Evolutionary conservation across 1,140 invertebrate genomes (phyloP).

Genomic region (Conus betulinus): DNA sequence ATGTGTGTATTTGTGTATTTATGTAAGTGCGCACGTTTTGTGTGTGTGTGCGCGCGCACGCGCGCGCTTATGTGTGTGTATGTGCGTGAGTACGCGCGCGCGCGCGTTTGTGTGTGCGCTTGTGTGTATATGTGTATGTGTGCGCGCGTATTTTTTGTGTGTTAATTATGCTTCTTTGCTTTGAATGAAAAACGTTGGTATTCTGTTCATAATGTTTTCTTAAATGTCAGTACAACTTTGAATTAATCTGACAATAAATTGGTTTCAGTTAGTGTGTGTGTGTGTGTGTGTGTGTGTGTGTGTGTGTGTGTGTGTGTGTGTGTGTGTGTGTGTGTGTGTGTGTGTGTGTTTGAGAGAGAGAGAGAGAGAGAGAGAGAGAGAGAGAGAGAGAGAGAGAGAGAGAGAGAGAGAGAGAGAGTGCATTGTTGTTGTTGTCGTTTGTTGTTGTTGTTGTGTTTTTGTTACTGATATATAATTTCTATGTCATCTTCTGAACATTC

Average conservation of each 20-base stretch:
- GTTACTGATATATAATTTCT: no score
- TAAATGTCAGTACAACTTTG: conserved; percentile 39
- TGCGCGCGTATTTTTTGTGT: background rate
- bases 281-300: background rate
- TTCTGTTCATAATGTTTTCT: conserved; percentile 36
- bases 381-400: background rate
- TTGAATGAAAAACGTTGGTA: background rate
- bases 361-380: background rate
- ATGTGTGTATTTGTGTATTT: background rate
- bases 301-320: no score
- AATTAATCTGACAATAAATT: conserved; percentile 23
- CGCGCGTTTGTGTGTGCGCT: background rate
- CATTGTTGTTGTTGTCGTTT: no score
- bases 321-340: no score
- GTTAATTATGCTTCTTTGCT: no score
- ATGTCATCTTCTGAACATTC: no score
- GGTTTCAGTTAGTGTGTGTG: conserved; percentile 12
- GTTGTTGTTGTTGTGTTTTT: no score
- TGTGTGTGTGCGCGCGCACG: background rate
- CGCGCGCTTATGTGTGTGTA: background rate
- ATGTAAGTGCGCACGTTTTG: no score
- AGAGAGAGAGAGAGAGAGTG: no score
- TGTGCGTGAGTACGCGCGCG: background rate
- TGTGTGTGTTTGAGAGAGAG: background rate
- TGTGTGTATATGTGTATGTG: conserved; percentile 3